Percentiles rank a stretch among this genome's conserved stretches.
phyloP scores from a whole-genome alignment of 2,888 invertebrate species.

The Catocala fraxini region DNA sequence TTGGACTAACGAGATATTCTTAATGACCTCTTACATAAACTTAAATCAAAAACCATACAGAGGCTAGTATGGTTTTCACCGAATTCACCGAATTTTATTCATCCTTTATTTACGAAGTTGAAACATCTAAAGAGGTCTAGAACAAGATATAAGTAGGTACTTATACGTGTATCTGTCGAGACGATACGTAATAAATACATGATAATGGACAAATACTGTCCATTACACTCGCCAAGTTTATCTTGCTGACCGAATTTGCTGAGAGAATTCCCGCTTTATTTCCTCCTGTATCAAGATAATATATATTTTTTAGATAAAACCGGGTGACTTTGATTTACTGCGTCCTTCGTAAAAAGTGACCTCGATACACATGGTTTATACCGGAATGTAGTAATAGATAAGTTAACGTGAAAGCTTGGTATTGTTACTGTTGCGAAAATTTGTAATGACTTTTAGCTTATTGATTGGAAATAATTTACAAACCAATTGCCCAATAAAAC shows the following conservation, averaged over 20 bases:
- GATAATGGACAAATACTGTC: slow-evolving; percentile 73
- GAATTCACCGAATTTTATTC: no score
- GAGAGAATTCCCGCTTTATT: slow-evolving; percentile 61
- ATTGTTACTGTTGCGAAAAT: background rate
- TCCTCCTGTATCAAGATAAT: slow-evolving; percentile 56
- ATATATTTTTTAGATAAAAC: slow-evolving; percentile 63
- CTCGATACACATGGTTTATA: slow-evolving; percentile 39
- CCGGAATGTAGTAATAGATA: slow-evolving; percentile 5
- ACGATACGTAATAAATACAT: slow-evolving; percentile 68
- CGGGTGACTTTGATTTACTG: slow-evolving; percentile 65
- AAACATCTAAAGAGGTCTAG: background rate
- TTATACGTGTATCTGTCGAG: slow-evolving; percentile 18
- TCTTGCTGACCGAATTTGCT: slow-evolving; percentile 63
- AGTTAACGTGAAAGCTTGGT: background rate
- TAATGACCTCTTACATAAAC: no score
- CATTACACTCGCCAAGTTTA: slow-evolving; percentile 64
- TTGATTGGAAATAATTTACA: no score
- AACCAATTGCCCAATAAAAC: no score
- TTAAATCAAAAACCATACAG: no score
- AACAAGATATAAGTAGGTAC: background rate
- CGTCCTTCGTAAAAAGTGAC: slow-evolving; percentile 52
- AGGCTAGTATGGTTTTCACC: no score
- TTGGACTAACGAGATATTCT: no score
- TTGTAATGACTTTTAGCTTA: no score
- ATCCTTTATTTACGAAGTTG: no score